Percentiles rank a stretch among this genome's conserved stretches.
Evolutionary conservation across 2,797 vertebrate species (phyloP).

Genomic region (Melanotaenia pygmaea): DNA sequence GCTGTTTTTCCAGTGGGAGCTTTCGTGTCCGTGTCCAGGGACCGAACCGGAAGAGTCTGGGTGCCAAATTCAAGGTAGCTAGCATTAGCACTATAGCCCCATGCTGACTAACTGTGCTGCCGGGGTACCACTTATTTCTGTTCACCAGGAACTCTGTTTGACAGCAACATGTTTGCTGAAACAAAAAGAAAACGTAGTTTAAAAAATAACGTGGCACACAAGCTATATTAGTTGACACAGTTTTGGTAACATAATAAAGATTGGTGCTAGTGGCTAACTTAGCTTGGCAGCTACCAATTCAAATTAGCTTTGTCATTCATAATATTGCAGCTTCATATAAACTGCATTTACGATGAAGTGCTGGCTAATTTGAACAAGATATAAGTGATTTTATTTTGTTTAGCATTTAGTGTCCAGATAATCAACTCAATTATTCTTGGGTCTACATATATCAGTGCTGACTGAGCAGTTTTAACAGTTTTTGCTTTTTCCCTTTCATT

Average conservation of each 20-base stretch:
- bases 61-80: slow-evolving; percentile 89
- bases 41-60: slow-evolving; percentile 95
- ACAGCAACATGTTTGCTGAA: fast-evolving
- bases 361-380: not conserved
- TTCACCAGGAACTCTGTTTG: not conserved
- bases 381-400: not conserved
- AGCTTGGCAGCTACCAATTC: slow-evolving; percentile 36
- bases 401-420: not conserved
- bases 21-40: slow-evolving; percentile 95
- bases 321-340: slow-evolving; percentile 4
- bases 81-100: slow-evolving; percentile 45
- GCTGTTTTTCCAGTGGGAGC: slow-evolving; percentile 85
- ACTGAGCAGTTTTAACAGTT: not conserved
- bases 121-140: not conserved
- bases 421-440: not conserved
- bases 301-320: slow-evolving; percentile 81
- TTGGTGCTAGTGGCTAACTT: slow-evolving; percentile 3
- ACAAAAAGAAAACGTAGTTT: not conserved
- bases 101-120: slow-evolving; percentile 17
- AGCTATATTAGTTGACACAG: not conserved
- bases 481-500: not conserved
- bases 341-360: not conserved
- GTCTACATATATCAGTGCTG: not conserved
- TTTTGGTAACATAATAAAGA: not conserved
- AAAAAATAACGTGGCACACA: fast-evolving